Conservation (phyloP, 1,140 invertebrate species). For the Caenorhabditis remanei region DNA sequence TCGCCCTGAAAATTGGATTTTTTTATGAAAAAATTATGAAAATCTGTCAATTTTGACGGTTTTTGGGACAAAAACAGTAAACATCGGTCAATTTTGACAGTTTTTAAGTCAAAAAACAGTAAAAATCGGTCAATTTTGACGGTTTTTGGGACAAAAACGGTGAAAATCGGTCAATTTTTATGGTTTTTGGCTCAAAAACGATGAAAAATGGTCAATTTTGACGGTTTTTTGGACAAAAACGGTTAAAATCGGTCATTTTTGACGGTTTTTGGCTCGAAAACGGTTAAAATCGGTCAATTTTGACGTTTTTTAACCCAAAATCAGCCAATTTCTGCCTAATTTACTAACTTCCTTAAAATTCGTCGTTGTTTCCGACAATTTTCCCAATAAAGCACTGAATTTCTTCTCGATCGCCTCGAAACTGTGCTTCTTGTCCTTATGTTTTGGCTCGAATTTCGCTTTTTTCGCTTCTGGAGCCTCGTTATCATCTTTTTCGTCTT, state of each 20-base stretch:
- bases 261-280: too few relatives aligned
- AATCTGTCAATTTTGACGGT: too few relatives aligned
- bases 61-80: not conserved
- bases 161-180: too few relatives aligned
- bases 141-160: not conserved
- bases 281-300: too few relatives aligned
- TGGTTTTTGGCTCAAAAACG: not conserved
- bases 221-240: too few relatives aligned
- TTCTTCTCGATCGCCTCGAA: conserved; percentile 49
- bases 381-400: conserved; percentile 15
- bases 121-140: too few relatives aligned
- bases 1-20: conserved; percentile 41
- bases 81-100: too few relatives aligned
- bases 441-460: not conserved
- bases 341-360: conserved; percentile 27
- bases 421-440: conserved; percentile 37
- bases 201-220: too few relatives aligned
- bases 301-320: not conserved
- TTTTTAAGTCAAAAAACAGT: too few relatives aligned
- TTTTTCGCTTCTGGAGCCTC: not conserved
- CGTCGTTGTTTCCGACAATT: conserved; percentile 8
- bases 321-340: not conserved
- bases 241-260: too few relatives aligned
- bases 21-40: not conserved
- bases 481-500: not conserved